Conservation (phyloP, 2,888 invertebrate species). For the Thera obeliscata region DNA sequence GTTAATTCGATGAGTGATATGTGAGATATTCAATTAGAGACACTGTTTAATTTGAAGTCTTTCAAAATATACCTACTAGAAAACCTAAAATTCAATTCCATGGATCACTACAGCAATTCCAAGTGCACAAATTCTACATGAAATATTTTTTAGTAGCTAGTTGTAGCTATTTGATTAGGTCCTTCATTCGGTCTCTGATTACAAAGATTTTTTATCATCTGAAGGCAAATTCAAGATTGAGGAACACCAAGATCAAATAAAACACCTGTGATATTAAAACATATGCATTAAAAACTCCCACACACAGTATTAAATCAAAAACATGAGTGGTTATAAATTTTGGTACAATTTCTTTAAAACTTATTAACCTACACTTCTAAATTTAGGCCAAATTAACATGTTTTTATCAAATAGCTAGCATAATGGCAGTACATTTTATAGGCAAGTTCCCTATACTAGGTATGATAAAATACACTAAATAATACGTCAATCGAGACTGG, state of each 20-base stretch:
- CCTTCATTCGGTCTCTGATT: conserved; percentile 15
- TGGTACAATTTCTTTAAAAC: background rate
- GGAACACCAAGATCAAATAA: background rate
- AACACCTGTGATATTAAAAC: background rate
- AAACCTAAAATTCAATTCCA: conserved; percentile 20
- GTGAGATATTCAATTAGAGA: conserved; percentile 35
- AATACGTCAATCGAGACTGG: conserved; percentile 17
- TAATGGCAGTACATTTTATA: conserved; percentile 5
- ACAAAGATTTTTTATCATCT: conserved; percentile 7
- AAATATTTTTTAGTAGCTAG: background rate
- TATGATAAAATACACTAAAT: background rate
- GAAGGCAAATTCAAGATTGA: background rate
- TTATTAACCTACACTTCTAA: background rate
- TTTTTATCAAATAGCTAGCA: background rate
- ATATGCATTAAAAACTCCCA: background rate
- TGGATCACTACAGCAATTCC: conserved; percentile 24
- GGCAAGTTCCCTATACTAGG: background rate
- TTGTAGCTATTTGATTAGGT: background rate
- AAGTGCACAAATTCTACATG: conserved; percentile 11
- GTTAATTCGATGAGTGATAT: conserved; percentile 30
- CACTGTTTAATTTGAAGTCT: conserved; percentile 20
- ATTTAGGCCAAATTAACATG: background rate
- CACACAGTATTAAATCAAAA: no score
- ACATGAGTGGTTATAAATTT: background rate
- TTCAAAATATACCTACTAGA: conserved; percentile 8